Base-by-base conservation (phyloP, 2,113 vertebrate species). In the Istiophorus platypterus region DNA sequence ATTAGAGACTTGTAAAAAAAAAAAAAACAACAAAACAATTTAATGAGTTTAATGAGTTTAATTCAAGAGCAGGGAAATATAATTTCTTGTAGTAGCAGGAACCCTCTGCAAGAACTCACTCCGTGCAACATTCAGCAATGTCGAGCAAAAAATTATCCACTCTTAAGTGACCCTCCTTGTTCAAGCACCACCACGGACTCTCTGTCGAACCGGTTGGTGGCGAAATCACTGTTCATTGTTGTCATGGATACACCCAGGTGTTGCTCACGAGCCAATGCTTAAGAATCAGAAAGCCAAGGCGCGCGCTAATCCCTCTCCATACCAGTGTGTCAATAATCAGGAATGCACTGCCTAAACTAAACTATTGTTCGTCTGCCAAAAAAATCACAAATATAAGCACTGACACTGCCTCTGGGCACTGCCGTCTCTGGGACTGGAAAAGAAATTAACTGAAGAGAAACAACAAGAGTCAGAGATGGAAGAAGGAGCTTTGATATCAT, bases 161-260 rank as follows among this genome's bases (percentile, higher is more conserved):
- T 67, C 20, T 59, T 4, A 11, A 34, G 69, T 87, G 90, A 86
- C 78, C 76, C 70, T 88, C 83, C 91, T 87, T 88, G 74, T 77
- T 88, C 52, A 24, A 51, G 90, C 81, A 49, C 54, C 51, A n/a
- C 45, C 69, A 58, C 45, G 31, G 78, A 90, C 93, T 96, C 94
- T 96, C 96, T 95, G 95, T 93, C 94, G 72, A 96, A 97, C 96
- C 94, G 92, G 96, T 96, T 95, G 91, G 93, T 88, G 95, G 90
- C 75, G 81, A 82, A 94, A 85, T 93, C 93, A 89, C 81, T 89
- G 91, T 92, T 95, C 91, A 78, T 89, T 93, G 93, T 95, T 70
- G 9, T 83, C 95, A 94, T 74, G 59, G 93, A 37, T 26, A 96
- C 92, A 83, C 90, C 91, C 95, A 95, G 94, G 95, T 95, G 95